Evolutionary conservation across 2,888 invertebrate genomes (phyloP), one percentile per base, ranked within the genome.

Genomic region (Drosophila ezoana): DNA sequence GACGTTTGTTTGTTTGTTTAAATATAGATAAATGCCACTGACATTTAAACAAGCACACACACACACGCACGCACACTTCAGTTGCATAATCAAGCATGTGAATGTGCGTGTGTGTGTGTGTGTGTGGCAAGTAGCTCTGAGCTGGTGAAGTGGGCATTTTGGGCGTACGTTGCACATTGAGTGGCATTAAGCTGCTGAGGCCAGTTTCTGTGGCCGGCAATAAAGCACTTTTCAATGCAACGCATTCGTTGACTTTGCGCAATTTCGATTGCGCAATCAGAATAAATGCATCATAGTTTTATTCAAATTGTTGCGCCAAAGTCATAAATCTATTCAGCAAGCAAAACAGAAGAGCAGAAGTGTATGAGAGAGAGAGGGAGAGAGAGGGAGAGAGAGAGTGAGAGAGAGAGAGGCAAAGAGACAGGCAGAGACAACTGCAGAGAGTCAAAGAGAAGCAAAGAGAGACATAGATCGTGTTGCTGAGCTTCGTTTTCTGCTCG

Each of bases 21-120:
- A 84, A 86, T 75, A 80, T 83, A 85, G 87, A 88, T 88, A 84
- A 84, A 84, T 73, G 80, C 84, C 65, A 83, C 56, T 77, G 83
- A 83, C 83, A 86, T 77, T 72, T 77, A 79, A 57, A 59, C 45
- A 73, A 52, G 72, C 38, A 61, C 14, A 62, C 37, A 52, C 32
- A 53, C 44, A 47, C 47, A 54, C 54, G 40, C 33, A 38, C 32
- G 38, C 35, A 38, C 28, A 67, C 16, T 28, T 16, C 23, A 38
- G 43, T 72, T 51, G 75, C 59, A 76, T 75, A 75, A 72, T 72
- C 76, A 68, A 60, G 67, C 57, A 48, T 23, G 52, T 20, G 23
- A 5, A 1, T 23, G 23, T 23, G 20, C 1, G 20, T 23, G 23
- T 23, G 23, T 28, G 28, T 28, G 28, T 28, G 28, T 28, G 28